Evolutionary conservation across 2,888 invertebrate genomes (phyloP), one percentile per base, ranked within the genome.

Genomic region (Melanotus villosus): DNA sequence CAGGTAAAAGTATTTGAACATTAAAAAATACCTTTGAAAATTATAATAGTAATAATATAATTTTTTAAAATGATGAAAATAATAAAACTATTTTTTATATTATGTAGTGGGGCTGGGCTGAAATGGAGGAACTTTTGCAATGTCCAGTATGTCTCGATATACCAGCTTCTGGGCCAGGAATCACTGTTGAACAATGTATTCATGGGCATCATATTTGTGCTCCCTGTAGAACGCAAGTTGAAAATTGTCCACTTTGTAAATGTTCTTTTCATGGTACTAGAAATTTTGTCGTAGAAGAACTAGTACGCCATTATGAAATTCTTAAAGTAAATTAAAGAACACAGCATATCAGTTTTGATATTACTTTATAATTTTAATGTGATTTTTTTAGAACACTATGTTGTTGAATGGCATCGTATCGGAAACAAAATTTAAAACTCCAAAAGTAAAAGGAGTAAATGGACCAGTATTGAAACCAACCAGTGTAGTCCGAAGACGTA

Each of bases 171-270:
- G 85, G 85, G 1, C 34, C 62, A n/a, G 63, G 54, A 10, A 9
- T 41, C 6, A 85, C 85, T 69, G 87, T 89, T 67, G 85, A 86
- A 70, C 87, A 88, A 77, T 89, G 89, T 75, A 81, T 84, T 74
- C 86, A 87, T 71, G 89, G 89, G 0, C 89, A 89, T 76, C 88
- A 89, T 80, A 86, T 89, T 0, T 89, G 89, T 71, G 84, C 84
- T 1, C 77, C 80, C 1, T 89, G 89, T 78, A 87, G 85, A 74
- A 75, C 78, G 43, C 86, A 87, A 60, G 80, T 89, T 19, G 79
- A 81, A 26, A 80, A 83, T 23, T 89, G 89, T 74, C 89, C 89
- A 2, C 85, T 87, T 0, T 89, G 89, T 74, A 83, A 87, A 47
- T 84, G 85, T 14, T 71, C 83, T 3, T 89, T 88, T 78, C 86